phyloP scores from a whole-genome alignment of 2,113 vertebrate species.

The Onychostruthus taczanowskii region DNA sequence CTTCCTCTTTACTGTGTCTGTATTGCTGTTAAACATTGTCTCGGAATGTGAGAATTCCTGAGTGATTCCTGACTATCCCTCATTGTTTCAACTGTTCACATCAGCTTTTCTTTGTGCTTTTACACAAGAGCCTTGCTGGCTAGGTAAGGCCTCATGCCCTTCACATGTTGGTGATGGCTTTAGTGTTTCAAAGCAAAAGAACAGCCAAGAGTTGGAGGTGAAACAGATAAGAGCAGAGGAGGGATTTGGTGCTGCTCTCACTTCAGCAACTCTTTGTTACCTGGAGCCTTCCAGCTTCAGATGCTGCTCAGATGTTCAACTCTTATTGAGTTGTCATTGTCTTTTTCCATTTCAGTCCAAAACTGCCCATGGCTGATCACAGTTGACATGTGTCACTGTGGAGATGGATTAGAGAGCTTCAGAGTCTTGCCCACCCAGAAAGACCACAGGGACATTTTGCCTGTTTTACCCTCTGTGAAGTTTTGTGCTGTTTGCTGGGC shows the following conservation, averaged over 20 bases:
- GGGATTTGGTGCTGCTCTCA: background rate
- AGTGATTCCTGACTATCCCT: background rate
- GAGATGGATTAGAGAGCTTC: background rate
- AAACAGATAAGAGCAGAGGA: background rate
- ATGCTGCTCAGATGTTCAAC: background rate
- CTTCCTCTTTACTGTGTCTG: background rate
- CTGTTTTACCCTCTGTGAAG: background rate
- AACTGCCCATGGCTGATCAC: background rate
- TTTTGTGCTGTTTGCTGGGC: background rate
- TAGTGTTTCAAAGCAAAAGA: background rate
- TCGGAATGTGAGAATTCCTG: background rate
- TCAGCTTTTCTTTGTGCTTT: background rate
- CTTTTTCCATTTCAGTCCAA: background rate
- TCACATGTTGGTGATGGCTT: background rate
- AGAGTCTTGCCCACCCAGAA: background rate
- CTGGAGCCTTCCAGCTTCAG: background rate
- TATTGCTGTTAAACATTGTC: background rate
- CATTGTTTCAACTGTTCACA: fast-evolving
- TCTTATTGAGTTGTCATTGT: background rate
- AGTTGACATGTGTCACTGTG: background rate
- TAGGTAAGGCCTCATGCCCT: background rate
- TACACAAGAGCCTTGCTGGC: background rate
- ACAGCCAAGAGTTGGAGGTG: background rate
- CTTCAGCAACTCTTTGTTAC: background rate
- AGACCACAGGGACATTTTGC: background rate